A percentile compares a stretch with the other conserved stretches of the same genome.
Conservation (phyloP, 2,113 vertebrate species). For the Asarcornis scutulata region DNA sequence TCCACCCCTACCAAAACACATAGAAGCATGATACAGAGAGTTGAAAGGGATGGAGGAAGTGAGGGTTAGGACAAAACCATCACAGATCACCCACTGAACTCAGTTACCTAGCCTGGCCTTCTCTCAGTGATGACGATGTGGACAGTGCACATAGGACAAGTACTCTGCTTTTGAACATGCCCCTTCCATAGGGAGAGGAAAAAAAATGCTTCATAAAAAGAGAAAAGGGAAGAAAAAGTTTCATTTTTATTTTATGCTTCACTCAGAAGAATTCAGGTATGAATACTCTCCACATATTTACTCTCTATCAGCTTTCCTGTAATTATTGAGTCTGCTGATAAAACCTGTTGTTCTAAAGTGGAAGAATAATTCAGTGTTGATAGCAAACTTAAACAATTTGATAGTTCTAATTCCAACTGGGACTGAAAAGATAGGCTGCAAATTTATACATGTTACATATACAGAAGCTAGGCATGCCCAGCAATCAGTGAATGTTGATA, state of each 20-base stretch:
- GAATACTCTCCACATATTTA: neutral
- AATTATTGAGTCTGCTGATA: neutral
- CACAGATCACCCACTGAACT: neutral
- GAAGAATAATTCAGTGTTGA: neutral
- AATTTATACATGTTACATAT: neutral
- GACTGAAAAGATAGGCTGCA: neutral
- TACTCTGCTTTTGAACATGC: neutral
- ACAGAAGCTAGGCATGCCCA: neutral
- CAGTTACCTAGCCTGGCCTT: neutral
- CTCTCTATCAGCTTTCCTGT: neutral
- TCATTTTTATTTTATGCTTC: neutral
- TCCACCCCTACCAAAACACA: neutral
- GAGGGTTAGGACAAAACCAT: neutral
- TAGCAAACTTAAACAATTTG: neutral
- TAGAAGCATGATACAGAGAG: neutral
- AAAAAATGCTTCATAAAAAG: neutral
- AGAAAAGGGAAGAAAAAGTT: neutral
- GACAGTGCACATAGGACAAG: no score
- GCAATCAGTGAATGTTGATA: neutral
- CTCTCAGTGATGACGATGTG: neutral
- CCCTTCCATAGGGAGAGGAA: neutral
- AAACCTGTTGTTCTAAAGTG: neutral
- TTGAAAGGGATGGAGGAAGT: neutral
- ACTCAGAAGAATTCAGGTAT: neutral
- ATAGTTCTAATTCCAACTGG: neutral